A percentile compares a stretch with the other conserved stretches of the same genome.
Evolutionary conservation across 2,888 invertebrate genomes (phyloP).

Genomic region (Leptinotarsa haldemani): DNA sequence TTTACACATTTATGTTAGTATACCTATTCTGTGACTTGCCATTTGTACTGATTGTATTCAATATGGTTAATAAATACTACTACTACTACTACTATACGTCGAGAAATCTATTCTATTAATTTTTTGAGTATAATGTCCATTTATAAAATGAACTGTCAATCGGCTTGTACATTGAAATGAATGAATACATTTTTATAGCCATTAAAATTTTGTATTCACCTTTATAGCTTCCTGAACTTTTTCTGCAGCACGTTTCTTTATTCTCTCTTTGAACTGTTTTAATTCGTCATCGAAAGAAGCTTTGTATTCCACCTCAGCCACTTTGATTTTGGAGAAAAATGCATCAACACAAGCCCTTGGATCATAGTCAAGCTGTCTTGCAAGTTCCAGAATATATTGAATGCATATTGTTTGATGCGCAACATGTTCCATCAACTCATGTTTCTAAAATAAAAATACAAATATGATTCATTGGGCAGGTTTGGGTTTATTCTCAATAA

Average conservation of each 20-base stretch:
- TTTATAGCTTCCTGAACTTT: conserved; percentile 83
- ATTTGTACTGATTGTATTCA: too few relatives aligned
- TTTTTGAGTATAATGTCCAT: too few relatives aligned
- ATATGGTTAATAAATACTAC: too few relatives aligned
- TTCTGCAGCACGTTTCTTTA: conserved; percentile 84
- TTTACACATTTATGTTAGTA: too few relatives aligned
- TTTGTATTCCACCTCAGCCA: conserved; percentile 93
- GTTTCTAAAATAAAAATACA: conserved; percentile 75
- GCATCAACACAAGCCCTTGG: conserved; percentile 90
- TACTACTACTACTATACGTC: too few relatives aligned
- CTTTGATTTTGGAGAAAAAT: conserved; percentile 90
- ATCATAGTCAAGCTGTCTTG: conserved; percentile 92
- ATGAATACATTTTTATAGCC: too few relatives aligned
- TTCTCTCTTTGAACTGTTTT: conserved; percentile 86
- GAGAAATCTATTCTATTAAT: too few relatives aligned
- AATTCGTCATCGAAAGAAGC: conserved; percentile 95
- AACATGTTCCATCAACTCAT: conserved; percentile 93
- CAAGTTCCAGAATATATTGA: conserved; percentile 97
- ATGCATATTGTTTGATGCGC: conserved; percentile 98
- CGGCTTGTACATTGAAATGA: too few relatives aligned
- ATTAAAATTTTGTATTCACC: conserved; percentile 43
- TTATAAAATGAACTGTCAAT: too few relatives aligned
- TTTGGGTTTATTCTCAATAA: too few relatives aligned
- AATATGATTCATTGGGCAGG: too few relatives aligned
- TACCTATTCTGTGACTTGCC: too few relatives aligned